Evolutionary conservation across 2,888 invertebrate genomes (phyloP), one percentile per base, ranked within the genome.

Genomic region (Microdon myrmicae): DNA sequence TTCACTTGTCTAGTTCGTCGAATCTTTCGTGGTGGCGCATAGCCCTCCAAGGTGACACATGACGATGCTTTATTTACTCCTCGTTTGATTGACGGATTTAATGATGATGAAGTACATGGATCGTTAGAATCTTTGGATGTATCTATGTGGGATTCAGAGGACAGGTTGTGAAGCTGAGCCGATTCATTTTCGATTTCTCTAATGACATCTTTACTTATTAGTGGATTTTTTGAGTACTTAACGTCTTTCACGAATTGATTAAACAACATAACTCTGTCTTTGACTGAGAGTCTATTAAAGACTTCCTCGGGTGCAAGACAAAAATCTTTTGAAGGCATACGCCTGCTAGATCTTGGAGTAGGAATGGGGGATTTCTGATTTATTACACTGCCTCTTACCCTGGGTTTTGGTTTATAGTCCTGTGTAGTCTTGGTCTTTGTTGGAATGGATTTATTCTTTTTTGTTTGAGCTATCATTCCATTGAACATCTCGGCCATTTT

Each of bases 401-500:
- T n/a, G 2, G 25, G 17, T 12, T 35, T 35, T 32, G 54, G 20
- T 12, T 22, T 13, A 6, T 1, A 2, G 29, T 2, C 35, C 4
- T 49, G 54, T 9, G 54, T 45, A 3, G 26, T 19, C 13, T 41
- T 31, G 1, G 16, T 5, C 7, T 31, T n/a, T 3, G 58, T 53
- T 20, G 53, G 59, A 7, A 58, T 39, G 1, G n/a, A 0, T 34
- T 59, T 73, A 31, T 74, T 75, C 2, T 68, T 60, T 48, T 74
- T 72, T 1, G 76, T 68, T 23, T 75, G 71, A 4, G 60, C 67
- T 4, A 76, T 69, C 67, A 76, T 77, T 7, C 72, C 68, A 35
- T 78, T 77, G 34, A 76, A 75, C 17, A 74, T 59, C n/a, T 73
- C 71, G 0, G 75, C 75, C 44, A 77, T 75, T 67, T 75, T 77